Evolutionary conservation across 2,888 invertebrate genomes (phyloP), one percentile per base, ranked within the genome.

Genomic region (Troides aeacus): DNA sequence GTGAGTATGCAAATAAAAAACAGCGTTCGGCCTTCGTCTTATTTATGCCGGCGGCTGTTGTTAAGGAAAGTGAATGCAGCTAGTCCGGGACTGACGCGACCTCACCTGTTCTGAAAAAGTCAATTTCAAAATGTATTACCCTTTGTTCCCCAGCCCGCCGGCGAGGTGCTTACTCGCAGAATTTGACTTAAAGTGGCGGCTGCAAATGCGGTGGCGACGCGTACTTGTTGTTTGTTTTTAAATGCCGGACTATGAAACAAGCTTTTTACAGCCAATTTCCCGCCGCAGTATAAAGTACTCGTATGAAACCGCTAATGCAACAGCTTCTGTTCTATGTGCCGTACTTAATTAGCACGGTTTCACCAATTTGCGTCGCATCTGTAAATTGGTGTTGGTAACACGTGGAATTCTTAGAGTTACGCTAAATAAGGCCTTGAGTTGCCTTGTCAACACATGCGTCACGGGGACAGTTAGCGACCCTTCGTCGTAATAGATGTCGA

Each of bases 51-150:
- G 58, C 77, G 77, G 78, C 76, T 78, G 80, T 80, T 81, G 84
- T 75, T 80, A 83, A 80, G 81, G 82, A 87, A 87, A 88, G 86
- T 86, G 85, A 87, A 86, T 81, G 82, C 81, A 80, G 78, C 79
- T 78, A 77, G 81, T 70, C 80, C 77, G 82, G 74, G 79, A 82
- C 79, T 80, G 85, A 84, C 83, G 81, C 83, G 84, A 84, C 82
- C 85, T 86, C 88, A 90, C 87, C 85, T 89, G 89, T 84, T 88
- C 77, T 83, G 81, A 80, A 85, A 87, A 88, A 85, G 84, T 81
- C 86, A 84, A 86, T 87, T 87, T 79, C 78, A 83, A 84, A 85
- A 87, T 79, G 83, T 85, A 90, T 88, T 86, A 81, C 89, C 86
- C 85, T 89, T 91, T 92, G 90, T 90, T 90, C 80, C 77, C 73